Evolutionary conservation across 92 coral and sea anemone genomes (phyloP).

Genomic region (Actinostola sp.): DNA sequence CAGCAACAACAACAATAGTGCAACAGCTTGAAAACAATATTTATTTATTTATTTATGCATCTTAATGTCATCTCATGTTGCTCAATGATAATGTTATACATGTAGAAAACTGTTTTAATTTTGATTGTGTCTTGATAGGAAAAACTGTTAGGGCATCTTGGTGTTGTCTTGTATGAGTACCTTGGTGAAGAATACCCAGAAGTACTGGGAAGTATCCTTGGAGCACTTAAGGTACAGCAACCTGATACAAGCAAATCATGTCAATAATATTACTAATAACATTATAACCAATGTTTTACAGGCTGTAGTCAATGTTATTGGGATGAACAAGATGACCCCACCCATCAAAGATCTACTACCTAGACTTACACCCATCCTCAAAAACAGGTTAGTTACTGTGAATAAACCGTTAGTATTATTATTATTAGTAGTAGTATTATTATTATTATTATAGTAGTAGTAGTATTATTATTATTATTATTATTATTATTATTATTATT

Average conservation of each 20-base stretch:
- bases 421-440: neutral
- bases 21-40: too few species aligned
- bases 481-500: neutral
- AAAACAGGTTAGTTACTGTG: slow-evolving; percentile 88
- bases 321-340: slow-evolving; percentile 99
- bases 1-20: too few species aligned
- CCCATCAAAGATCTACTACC: slow-evolving; percentile 98
- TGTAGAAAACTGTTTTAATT: too few species aligned
- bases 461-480: neutral
- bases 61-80: too few species aligned
- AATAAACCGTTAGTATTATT: neutral
- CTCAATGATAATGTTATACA: too few species aligned
- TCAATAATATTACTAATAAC: too few species aligned
- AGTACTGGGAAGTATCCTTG: slow-evolving; percentile 96
- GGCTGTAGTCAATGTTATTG: slow-evolving; percentile 99
- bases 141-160: slow-evolving; percentile 97
- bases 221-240: slow-evolving; percentile 95
- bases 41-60: too few species aligned
- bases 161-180: slow-evolving; percentile 98
- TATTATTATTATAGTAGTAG: neutral
- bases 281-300: slow-evolving; percentile 18
- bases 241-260: too few species aligned
- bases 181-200: slow-evolving; percentile 99
- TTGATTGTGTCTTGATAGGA: slow-evolving; percentile 78
- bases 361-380: slow-evolving; percentile 93